Evolutionary conservation across 2,113 vertebrate genomes (phyloP).

Genomic region (Cheilinus undulatus): DNA sequence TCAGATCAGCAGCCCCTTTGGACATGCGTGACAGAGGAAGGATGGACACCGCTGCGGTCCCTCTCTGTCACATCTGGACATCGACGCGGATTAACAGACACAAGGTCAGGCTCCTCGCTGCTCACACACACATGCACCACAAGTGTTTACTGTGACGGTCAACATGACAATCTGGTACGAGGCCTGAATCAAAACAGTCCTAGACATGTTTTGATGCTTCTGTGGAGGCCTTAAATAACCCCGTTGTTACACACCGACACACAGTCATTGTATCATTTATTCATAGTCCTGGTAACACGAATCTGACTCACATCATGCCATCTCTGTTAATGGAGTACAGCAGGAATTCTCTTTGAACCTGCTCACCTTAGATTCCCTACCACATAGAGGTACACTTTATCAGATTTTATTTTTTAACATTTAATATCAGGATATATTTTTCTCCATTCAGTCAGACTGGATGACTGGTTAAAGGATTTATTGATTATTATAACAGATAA

Average conservation of each 20-base stretch:
- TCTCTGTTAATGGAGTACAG: neutral
- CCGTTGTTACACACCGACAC: neutral
- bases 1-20: neutral
- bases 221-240: neutral
- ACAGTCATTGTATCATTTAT: neutral
- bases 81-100: conserved; percentile 39
- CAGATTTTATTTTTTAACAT: neutral
- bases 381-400: neutral
- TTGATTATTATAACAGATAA: too few species aligned
- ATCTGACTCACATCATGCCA: neutral
- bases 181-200: neutral
- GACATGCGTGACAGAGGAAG: conserved; percentile 6
- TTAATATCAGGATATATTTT: too few species aligned
- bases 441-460: too few species aligned
- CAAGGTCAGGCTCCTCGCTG: conserved; percentile 16
- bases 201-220: conserved; percentile 28
- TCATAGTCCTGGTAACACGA: neutral
- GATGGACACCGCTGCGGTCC: conserved; percentile 10
- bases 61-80: conserved; percentile 42
- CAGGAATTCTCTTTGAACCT: neutral
- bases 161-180: conserved; percentile 5
- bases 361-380: neutral
- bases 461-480: too few species aligned
- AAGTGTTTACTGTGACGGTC: conserved; percentile 33
- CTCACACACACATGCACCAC: neutral